These are phyloP conservation scores for Hydraecia micacea DNA, from an alignment of 2,888 invertebrate species.

Conservation along the genomic window DNA sequence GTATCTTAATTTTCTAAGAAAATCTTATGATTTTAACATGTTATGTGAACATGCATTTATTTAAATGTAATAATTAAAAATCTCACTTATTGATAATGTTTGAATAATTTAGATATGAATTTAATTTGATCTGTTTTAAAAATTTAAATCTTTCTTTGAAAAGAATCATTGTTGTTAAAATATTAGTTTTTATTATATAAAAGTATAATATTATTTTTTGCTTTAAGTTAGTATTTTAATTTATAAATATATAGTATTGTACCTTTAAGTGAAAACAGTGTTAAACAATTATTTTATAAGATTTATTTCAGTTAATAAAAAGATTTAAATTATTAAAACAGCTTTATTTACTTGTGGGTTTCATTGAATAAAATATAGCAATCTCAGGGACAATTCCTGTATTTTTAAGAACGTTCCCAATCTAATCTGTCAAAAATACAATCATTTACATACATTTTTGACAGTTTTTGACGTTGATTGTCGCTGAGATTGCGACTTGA, in stretches of 20 bases:
- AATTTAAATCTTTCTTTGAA: conserved; percentile 53
- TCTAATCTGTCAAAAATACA: too few species aligned
- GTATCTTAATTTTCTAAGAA: conserved; percentile 25
- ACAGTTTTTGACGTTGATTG: too few species aligned
- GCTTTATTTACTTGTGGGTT: conserved; percentile 51
- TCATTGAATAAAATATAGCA: conserved; percentile 28
- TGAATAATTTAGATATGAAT: conserved; percentile 51
- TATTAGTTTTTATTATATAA: conserved; percentile 39
- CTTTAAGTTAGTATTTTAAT: conserved; percentile 56
- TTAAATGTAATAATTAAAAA: conserved; percentile 49
- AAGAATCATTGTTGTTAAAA: conserved; percentile 38
- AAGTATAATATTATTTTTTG: conserved; percentile 43
- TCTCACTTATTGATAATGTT: conserved; percentile 49
- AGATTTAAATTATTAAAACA: conserved; percentile 62
- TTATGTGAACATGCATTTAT: conserved; percentile 53
- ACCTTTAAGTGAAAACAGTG: conserved; percentile 52
- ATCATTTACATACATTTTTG: too few species aligned
- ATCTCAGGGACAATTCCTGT: neutral
- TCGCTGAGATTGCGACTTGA: too few species aligned
- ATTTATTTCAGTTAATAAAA: conserved; percentile 58
- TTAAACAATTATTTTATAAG: conserved; percentile 54
- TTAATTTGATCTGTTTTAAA: conserved; percentile 55
- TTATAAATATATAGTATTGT: conserved; percentile 55
- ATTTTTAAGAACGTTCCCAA: too few species aligned
- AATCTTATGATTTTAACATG: conserved; percentile 41